A percentile compares a stretch with the other conserved stretches of the same genome.
phyloP scores from a whole-genome alignment of 23 tunicate genomes.

The Ciona savignyi region DNA sequence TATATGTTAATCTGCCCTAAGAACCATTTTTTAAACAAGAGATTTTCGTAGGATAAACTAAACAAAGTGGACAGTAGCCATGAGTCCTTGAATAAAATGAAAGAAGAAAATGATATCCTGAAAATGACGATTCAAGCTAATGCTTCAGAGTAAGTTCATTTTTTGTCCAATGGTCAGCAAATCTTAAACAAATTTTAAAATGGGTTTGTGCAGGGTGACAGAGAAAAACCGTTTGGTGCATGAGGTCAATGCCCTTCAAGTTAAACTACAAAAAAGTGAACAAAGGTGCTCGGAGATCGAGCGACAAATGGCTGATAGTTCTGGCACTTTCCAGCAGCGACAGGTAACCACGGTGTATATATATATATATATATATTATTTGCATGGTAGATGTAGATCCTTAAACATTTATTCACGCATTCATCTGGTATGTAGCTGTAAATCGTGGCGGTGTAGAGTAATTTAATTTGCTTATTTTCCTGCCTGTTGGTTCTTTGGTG shows the following conservation, averaged over 20 bases:
- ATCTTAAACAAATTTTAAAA: background rate
- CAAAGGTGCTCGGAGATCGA: constrained; percentile 6
- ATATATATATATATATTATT: background rate
- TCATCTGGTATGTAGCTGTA: background rate
- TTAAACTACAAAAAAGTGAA: constrained; percentile 30
- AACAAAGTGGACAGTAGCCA: constrained; percentile 12
- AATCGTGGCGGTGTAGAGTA: no score
- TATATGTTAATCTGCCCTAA: background rate
- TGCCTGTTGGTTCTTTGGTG: background rate
- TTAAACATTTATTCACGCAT: no score
- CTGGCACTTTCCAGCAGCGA: constrained; percentile 10
- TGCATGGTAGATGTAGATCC: background rate
- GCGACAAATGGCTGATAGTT: background rate
- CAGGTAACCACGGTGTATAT: constrained; percentile 20
- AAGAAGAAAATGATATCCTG: constrained; percentile 55
- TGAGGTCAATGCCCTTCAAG: constrained; percentile 18
- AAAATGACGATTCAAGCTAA: constrained; percentile 42
- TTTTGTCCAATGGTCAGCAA: background rate
- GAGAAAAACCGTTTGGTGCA: constrained; percentile 10
- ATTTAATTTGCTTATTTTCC: background rate
- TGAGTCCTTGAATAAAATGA: constrained; percentile 22
- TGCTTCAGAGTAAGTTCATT: constrained; percentile 44
- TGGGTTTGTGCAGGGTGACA: constrained; percentile 10
- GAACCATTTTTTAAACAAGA: background rate
- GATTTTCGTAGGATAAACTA: constrained; percentile 14